Evolutionary conservation across 2,113 vertebrate genomes (phyloP).

Genomic region (Upupa epops): DNA sequence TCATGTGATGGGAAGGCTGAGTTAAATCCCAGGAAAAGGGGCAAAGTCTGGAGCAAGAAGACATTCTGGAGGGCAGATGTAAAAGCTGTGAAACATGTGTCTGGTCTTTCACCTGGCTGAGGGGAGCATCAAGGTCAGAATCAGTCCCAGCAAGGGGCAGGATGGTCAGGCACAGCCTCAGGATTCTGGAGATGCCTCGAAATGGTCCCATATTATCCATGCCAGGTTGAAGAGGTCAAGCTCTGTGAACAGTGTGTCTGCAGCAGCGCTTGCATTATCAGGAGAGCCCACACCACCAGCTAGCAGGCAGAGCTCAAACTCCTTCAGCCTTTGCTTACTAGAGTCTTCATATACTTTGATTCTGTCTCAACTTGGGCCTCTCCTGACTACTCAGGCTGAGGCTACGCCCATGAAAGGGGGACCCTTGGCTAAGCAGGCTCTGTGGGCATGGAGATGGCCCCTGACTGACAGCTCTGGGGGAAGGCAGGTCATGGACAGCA

Average conservation of each 20-base stretch:
- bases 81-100: not conserved
- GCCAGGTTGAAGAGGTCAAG: not conserved
- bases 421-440: not conserved
- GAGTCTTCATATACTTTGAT: not conserved
- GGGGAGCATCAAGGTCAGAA: not conserved
- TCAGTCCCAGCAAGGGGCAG: not conserved
- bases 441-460: not conserved
- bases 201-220: too few species aligned
- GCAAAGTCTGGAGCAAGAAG: not conserved
- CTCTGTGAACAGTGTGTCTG: not conserved
- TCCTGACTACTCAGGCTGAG: not conserved
- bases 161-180: not conserved
- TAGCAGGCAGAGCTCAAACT: not conserved
- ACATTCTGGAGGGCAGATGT: not conserved
- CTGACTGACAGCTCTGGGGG: not conserved
- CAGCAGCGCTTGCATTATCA: not conserved
- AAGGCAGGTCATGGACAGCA: accelerated
- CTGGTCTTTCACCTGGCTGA: not conserved
- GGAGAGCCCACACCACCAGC: not conserved
- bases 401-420: accelerated
- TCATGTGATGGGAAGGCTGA: not conserved
- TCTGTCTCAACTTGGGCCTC: not conserved
- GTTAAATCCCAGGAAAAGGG: not conserved
- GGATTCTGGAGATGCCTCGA: too few species aligned
- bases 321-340: not conserved